Base-by-base conservation (phyloP, 1,140 invertebrate genomes). In the Macrobrachium rosenbergii region DNA sequence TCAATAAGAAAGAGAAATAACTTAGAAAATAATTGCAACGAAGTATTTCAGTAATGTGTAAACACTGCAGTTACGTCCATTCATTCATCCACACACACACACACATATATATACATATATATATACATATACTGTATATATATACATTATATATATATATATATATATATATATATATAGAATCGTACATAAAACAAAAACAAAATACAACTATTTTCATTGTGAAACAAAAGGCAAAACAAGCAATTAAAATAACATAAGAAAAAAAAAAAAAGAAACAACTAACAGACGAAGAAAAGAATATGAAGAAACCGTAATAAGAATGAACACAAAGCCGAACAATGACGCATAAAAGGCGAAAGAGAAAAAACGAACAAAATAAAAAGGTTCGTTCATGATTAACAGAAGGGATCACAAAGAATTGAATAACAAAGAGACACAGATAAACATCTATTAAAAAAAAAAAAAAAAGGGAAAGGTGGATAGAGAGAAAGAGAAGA, bases 11-110 rank as follows among this genome's bases (percentile, higher is more conserved):
- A 37, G 28, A 37, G 28, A 37, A 37, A 37, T 37, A 3, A 37
- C 28, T 2, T 1, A 37, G 28, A 37, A 37, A 2, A 37, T 37
- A n/a, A n/a, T n/a, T n/a, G n/a, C n/a, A n/a, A n/a, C n/a, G n/a
- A n/a, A n/a, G n/a, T n/a, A n/a, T n/a, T n/a, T n/a, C n/a, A n/a
- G n/a, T n/a, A n/a, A 37, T 10, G n/a, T 12, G n/a, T 10, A 16
- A 3, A 19, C 0, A 19, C 0, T 10, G 16, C 8, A 23, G 2
- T 12, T 2, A 37, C 21, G 7, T 0, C 2, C 21, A 37, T 37
- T 45, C 43, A 78, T 37, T 45, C 43, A 78, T 37, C 14, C 43
- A 78, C 76, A 52, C 21, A 78, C 76, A 78, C 76, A 78, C 43
- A 78, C 52, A 43, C 10, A 76, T 76, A 76, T 45, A 23, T 19